Evolutionary conservation across 2,113 vertebrate genomes (phyloP), one percentile per base, ranked within the genome.

Genomic region (Chlamydotis undulata): DNA sequence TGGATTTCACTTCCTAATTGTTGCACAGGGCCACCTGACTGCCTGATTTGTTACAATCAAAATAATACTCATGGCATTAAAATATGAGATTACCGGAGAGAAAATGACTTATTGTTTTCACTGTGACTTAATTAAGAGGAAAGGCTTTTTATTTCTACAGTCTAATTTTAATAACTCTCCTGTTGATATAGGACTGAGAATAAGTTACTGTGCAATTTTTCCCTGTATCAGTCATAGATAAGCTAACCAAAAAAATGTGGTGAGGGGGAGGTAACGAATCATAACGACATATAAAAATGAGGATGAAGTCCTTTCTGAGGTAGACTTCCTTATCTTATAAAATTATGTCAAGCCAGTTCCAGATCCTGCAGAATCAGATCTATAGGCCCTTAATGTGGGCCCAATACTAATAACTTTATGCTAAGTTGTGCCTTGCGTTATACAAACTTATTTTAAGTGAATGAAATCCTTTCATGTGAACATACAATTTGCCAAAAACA

Each of bases 81-180:
- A 29, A 59, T 79, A 52, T 35, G 29, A 75, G 21, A 82, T 25
- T 75, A 80, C 12, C 35, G 68, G 71, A 83, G n/a, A 82, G 41
- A 90, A 89, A 91, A 3, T 29, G 22, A 88, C 28, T 49, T 89
- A 1, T 47, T 85, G 49, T 93, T 94, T 94, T 33, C 87, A 82
- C 76, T 74, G 67, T 90, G 75, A 23, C 37, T 95, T 92, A 93
- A 95, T 82, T 93, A 96, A 89, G 89, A 92, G 53, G 69, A 61
- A 53, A 85, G 7, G 37, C 3, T 82, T 96, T 95, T 86, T 74
- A 94, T 95, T 95, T 82, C 43, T 90, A 68, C 8, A 26, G n/a
- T 90, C 94, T 69, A 23, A 15, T 76, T 85, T 90, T 77, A 41
- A 81, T 78, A 87, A 74, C 8, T 4, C 25, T 11, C 15, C 70